phyloP scores from a whole-genome alignment of 2,113 vertebrate species.

The Marmota flaviventris region DNA sequence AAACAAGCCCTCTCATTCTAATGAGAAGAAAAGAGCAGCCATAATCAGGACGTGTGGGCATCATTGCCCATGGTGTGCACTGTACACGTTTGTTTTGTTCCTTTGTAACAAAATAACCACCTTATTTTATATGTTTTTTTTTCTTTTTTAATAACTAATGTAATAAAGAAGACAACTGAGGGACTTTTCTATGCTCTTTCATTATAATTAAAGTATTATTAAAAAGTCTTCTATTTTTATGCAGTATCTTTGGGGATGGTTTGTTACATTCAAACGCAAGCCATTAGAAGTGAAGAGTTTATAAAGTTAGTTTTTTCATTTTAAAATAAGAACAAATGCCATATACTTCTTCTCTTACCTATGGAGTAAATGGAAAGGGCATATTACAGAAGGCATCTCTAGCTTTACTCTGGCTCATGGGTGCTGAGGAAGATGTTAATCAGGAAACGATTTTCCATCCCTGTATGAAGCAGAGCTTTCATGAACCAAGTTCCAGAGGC shows the following conservation, averaged over 20 bases:
- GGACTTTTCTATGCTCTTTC: not conserved
- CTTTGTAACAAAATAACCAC: too few relatives aligned
- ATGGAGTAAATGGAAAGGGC: not conserved
- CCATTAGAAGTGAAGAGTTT: not conserved
- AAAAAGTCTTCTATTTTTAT: not conserved
- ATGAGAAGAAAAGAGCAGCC: not conserved
- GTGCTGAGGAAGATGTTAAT: not conserved
- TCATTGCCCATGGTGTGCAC: not conserved
- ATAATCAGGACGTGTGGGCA: not conserved
- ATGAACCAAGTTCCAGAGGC: not conserved
- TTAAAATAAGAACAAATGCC: not conserved
- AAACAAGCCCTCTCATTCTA: not conserved
- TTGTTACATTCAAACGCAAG: not conserved
- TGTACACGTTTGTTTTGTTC: too few relatives aligned
- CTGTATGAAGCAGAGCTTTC: not conserved
- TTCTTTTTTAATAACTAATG: conserved; percentile 12
- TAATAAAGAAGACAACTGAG: not conserved
- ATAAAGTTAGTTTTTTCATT: not conserved
- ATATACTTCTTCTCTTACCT: not conserved
- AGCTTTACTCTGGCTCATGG: not conserved
- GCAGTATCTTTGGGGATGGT: not conserved
- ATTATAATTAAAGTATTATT: not conserved
- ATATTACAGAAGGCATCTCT: too few relatives aligned
- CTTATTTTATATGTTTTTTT: not conserved
- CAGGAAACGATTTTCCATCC: not conserved